phyloP scores from a whole-genome alignment of 2,888 invertebrate species.

The Eristalis arbustorum region DNA sequence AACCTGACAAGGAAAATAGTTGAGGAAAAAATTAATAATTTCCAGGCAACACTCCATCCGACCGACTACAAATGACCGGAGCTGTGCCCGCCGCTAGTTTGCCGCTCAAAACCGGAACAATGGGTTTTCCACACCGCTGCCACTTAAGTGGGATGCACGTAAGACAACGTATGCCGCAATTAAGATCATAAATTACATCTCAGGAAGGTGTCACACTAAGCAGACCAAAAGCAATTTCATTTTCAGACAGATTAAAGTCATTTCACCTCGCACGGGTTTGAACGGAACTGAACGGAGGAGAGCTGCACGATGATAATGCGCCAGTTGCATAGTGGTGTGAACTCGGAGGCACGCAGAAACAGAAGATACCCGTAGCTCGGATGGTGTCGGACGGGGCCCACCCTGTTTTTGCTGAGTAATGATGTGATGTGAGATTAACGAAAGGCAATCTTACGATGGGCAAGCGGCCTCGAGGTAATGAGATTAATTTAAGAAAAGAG shows the following conservation, averaged over 20 bases:
- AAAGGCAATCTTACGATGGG: constrained; percentile 38
- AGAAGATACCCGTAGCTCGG: constrained; percentile 25
- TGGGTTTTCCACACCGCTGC: constrained; percentile 65
- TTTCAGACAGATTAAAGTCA: constrained; percentile 48
- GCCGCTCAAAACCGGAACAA: constrained; percentile 64
- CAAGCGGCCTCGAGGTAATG: constrained; percentile 29
- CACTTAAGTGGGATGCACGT: constrained; percentile 50
- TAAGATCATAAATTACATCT: constrained; percentile 68
- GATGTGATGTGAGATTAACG: constrained; percentile 38
- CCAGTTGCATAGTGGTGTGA: constrained; percentile 39
- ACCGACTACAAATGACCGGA: constrained; percentile 13
- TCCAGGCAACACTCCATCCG: constrained; percentile 39
- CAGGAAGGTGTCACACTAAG: constrained; percentile 67
- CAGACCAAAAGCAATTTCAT: constrained; percentile 63
- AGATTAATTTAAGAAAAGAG: constrained; percentile 27
- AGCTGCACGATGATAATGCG: constrained; percentile 28
- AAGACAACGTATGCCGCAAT: constrained; percentile 55
- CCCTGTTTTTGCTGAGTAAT: constrained; percentile 46
- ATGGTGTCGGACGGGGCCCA: constrained; percentile 53
- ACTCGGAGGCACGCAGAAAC: constrained; percentile 25
- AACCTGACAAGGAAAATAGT: constrained; percentile 68
- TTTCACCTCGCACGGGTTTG: constrained; percentile 39
- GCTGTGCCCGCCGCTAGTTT: not conserved
- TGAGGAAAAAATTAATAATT: constrained; percentile 55
- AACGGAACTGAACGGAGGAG: constrained; percentile 1